phyloP scores from a whole-genome alignment of 2,797 vertebrate genomes.

The Ibycter americanus region DNA sequence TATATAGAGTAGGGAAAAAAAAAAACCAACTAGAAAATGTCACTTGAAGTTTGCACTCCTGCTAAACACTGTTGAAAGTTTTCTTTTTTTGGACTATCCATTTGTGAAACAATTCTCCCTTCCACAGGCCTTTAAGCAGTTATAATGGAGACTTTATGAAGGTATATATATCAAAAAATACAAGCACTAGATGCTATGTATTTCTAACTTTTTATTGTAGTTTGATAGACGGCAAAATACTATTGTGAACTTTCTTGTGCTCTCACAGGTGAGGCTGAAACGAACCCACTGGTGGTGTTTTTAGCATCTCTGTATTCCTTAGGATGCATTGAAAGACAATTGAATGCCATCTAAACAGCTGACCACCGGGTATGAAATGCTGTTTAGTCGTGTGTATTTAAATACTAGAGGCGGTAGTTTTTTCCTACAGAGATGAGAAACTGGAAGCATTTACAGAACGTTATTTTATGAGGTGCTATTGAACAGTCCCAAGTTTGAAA shows the following conservation, averaged over 20 bases:
- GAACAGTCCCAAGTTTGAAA: not conserved
- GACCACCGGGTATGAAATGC: not conserved
- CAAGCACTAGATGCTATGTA: not conserved
- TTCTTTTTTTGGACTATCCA: not conserved
- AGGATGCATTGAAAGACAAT: not conserved
- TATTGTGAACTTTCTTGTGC: not conserved
- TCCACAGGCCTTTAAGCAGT: not conserved
- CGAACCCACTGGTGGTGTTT: not conserved
- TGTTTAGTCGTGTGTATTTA: not conserved
- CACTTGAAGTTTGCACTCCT: not conserved
- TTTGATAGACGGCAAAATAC: not conserved
- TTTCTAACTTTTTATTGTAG: not conserved
- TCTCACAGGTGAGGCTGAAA: not conserved
- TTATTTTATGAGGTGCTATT: not conserved
- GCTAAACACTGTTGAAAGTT: not conserved
- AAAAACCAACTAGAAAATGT: not conserved
- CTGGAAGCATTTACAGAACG: not conserved
- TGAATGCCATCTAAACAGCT: not conserved
- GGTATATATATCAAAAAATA: not conserved
- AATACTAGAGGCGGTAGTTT: not conserved
- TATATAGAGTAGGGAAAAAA: not conserved
- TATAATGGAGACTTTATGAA: not conserved
- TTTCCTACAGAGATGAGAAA: not conserved
- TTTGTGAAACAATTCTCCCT: not conserved
- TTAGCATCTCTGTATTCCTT: conserved; percentile 4